Evolutionary conservation across 2,113 vertebrate genomes (phyloP).

Genomic region (Antigone vipio): DNA sequence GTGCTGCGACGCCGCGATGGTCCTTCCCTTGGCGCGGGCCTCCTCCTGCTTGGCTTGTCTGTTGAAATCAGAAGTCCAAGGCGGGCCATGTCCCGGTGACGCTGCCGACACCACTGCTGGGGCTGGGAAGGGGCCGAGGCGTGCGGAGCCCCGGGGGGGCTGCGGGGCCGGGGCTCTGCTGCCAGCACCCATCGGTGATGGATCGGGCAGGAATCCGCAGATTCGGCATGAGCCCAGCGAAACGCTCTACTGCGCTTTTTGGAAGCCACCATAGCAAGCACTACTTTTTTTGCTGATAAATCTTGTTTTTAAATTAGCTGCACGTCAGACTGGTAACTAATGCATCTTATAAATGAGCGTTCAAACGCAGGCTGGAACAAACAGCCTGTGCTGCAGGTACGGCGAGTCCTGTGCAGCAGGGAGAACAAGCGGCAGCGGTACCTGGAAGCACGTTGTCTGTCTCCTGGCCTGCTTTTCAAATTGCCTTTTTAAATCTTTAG

Average conservation of each 20-base stretch:
- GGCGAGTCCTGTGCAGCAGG: not conserved
- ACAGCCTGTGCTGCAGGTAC: not conserved
- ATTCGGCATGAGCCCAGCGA: not conserved
- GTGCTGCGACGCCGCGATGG: not conserved
- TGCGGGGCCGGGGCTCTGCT: not conserved
- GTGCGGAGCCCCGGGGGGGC: not conserved
- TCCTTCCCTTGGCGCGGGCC: accelerated
- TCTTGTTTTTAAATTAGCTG: constrained; percentile 39
- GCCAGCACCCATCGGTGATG: not conserved
- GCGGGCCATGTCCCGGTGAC: accelerated
- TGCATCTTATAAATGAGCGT: not conserved
- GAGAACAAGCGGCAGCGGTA: not conserved
- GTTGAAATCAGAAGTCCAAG: accelerated
- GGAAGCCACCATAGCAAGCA: not conserved
- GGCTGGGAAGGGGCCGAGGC: not conserved
- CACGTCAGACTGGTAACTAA: constrained; percentile 40
- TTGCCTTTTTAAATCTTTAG: not conserved
- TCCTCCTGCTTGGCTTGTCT: not conserved
- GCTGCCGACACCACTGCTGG: accelerated
- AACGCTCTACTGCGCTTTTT: not conserved
- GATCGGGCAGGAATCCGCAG: not conserved
- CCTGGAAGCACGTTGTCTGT: not conserved
- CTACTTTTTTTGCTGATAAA: constrained; percentile 29
- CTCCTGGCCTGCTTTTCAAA: not conserved
- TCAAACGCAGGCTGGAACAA: not conserved